These are phyloP conservation scores for Dasypogon diadema DNA, from an alignment of 2,888 invertebrate genomes.

Conservation along the genomic window DNA sequence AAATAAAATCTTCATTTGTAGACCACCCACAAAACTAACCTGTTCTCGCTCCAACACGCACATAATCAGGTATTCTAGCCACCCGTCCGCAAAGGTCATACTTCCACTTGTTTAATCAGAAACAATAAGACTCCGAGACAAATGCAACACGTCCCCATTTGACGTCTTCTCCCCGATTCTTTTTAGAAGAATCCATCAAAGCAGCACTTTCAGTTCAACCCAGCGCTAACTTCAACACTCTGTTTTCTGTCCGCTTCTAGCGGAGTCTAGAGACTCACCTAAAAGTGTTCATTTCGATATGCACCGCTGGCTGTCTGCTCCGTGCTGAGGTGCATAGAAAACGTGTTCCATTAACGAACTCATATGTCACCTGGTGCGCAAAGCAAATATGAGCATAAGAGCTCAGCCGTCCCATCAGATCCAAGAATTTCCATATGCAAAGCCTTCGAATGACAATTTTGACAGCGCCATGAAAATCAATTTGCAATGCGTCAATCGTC, in stretches of 20 bases:
- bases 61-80: slow-evolving; percentile 8
- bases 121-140: slow-evolving; percentile 8
- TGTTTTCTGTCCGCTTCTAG: slow-evolving; percentile 6
- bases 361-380: slow-evolving; percentile 45
- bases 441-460: slow-evolving; percentile 59
- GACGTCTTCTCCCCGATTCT: background rate
- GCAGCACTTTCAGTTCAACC: background rate
- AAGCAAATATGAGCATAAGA: slow-evolving; percentile 27
- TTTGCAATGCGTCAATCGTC: slow-evolving; percentile 64
- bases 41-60: background rate
- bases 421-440: slow-evolving; percentile 34
- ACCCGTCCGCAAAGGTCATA: background rate
- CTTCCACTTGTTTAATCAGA: slow-evolving; percentile 25
- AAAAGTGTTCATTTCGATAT: slow-evolving; percentile 37
- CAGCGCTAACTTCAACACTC: background rate
- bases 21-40: slow-evolving; percentile 28
- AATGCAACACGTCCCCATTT: slow-evolving; percentile 29
- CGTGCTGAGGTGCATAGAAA: slow-evolving; percentile 14
- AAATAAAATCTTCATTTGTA: background rate
- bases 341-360: slow-evolving; percentile 37
- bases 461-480: slow-evolving; percentile 65
- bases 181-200: slow-evolving; percentile 11
- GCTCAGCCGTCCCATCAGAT: slow-evolving; percentile 2
- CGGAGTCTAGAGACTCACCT: background rate
- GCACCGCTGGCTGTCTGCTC: slow-evolving; percentile 23